Evolutionary conservation across 2,888 invertebrate species (phyloP).

Genomic region (Drosophila pseudotalamancana): DNA sequence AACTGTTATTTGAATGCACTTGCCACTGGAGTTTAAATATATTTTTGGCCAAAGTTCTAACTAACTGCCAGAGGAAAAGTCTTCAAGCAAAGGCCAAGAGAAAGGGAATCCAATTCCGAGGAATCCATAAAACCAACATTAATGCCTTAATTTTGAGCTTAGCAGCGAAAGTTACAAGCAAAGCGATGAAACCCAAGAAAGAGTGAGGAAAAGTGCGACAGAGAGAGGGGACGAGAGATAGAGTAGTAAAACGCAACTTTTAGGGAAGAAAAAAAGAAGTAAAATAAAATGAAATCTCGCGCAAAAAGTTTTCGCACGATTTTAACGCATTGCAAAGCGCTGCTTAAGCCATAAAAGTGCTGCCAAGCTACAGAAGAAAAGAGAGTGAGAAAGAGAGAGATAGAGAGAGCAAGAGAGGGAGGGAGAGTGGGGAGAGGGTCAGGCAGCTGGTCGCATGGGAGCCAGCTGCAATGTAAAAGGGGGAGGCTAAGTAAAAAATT

Average conservation of each 20-base stretch:
- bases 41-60: constrained; percentile 25
- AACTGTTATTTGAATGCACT: constrained; percentile 61
- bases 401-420: neutral
- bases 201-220: neutral
- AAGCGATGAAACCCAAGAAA: constrained; percentile 5
- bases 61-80: constrained; percentile 10
- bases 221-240: neutral
- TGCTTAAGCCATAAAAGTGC: constrained; percentile 60
- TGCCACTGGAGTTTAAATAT: constrained; percentile 45
- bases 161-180: constrained; percentile 59
- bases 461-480: constrained; percentile 53
- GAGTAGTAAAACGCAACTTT: constrained; percentile 37
- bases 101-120: constrained; percentile 57
- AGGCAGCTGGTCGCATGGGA: constrained; percentile 19
- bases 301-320: constrained; percentile 62
- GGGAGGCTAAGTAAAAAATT: constrained; percentile 53
- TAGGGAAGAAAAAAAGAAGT: constrained; percentile 11
- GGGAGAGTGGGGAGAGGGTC: neutral
- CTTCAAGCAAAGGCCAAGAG: constrained; percentile 23
- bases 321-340: constrained; percentile 68
- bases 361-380: constrained; percentile 1
- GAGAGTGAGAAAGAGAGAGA: too few species aligned
- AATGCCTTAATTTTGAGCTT: constrained; percentile 73
- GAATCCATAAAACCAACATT: constrained; percentile 75
- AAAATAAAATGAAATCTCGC: constrained; percentile 45